A percentile compares a stretch with the other conserved stretches of the same genome.
These are phyloP conservation scores for Caenorhabditis becei DNA, from an alignment of 2,888 invertebrate species.

Conservation along the genomic window DNA sequence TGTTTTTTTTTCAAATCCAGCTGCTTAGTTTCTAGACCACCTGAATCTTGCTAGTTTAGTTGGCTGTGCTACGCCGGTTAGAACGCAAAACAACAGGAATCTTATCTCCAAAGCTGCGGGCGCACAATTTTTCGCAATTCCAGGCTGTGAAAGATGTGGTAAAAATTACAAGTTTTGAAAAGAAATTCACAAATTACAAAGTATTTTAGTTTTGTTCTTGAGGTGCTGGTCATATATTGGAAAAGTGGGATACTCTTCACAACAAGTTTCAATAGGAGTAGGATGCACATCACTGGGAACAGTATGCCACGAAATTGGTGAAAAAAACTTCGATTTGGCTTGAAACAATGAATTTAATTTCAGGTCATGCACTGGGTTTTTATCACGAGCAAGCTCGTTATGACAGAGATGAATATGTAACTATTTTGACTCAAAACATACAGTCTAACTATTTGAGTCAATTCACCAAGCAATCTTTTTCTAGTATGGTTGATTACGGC, in stretches of 20 bases:
- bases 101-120: too few species aligned
- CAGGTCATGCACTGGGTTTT: constrained; percentile 79
- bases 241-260: constrained; percentile 62
- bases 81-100: too few species aligned
- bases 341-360: constrained; percentile 7
- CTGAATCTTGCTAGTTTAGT: too few species aligned
- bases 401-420: constrained; percentile 77
- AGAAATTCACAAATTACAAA: background rate
- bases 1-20: constrained; percentile 1
- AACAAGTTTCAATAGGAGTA: constrained; percentile 76
- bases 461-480: constrained; percentile 73
- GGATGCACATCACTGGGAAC: constrained; percentile 78
- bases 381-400: constrained; percentile 80
- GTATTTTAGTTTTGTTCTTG: background rate
- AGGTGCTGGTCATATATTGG: constrained; percentile 79
- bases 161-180: background rate
- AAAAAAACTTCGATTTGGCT: background rate
- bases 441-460: constrained; percentile 65
- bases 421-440: constrained; percentile 73
- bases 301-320: constrained; percentile 80
- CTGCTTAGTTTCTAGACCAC: background rate
- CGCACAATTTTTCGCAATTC: too few species aligned
- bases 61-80: too few species aligned
- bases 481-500: constrained; percentile 72
- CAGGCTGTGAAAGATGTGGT: too few species aligned